These are phyloP conservation scores for Hyles euphorbiae DNA, from an alignment of 1,140 invertebrate genomes.

Conservation along the genomic window DNA sequence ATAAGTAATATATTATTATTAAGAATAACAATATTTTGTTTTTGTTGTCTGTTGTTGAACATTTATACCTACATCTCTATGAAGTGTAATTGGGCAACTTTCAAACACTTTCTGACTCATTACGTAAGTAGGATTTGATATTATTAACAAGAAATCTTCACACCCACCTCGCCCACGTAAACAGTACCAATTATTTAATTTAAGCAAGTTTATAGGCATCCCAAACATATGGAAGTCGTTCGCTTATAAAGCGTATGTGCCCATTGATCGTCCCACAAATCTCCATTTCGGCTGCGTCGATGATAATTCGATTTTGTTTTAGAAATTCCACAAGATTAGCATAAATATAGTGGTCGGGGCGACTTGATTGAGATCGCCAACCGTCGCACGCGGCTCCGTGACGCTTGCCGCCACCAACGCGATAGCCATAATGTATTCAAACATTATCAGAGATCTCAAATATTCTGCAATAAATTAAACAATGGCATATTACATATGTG, in stretches of 20 bases:
- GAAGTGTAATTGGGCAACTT: too few relatives aligned
- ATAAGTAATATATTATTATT: too few relatives aligned
- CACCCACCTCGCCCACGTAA: too few relatives aligned
- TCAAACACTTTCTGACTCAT: too few relatives aligned
- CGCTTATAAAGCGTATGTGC: conserved; percentile 28
- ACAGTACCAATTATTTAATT: too few relatives aligned
- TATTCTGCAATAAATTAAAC: conserved; percentile 14
- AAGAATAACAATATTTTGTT: too few relatives aligned
- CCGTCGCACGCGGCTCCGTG: conserved; percentile 19
- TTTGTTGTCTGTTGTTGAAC: too few relatives aligned
- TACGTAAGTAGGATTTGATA: too few relatives aligned
- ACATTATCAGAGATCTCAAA: conserved; percentile 17
- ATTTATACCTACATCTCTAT: too few relatives aligned
- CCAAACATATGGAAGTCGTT: conserved; percentile 41
- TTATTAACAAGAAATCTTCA: too few relatives aligned
- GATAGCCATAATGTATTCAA: conserved; percentile 19
- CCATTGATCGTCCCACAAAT: conserved; percentile 52
- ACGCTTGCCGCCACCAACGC: conserved; percentile 11
- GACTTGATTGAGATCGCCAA: conserved; percentile 29
- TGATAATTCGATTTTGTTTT: conserved; percentile 21
- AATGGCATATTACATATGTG: conserved; percentile 17
- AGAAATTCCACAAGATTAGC: conserved; percentile 44
- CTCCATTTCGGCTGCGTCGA: conserved; percentile 26
- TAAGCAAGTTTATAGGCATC: conserved; percentile 42
- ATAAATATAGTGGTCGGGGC: conserved; percentile 36